A percentile compares a stretch with the other conserved stretches of the same genome.
phyloP scores from a whole-genome alignment of 2,113 vertebrate genomes.

The Anguilla japonica region DNA sequence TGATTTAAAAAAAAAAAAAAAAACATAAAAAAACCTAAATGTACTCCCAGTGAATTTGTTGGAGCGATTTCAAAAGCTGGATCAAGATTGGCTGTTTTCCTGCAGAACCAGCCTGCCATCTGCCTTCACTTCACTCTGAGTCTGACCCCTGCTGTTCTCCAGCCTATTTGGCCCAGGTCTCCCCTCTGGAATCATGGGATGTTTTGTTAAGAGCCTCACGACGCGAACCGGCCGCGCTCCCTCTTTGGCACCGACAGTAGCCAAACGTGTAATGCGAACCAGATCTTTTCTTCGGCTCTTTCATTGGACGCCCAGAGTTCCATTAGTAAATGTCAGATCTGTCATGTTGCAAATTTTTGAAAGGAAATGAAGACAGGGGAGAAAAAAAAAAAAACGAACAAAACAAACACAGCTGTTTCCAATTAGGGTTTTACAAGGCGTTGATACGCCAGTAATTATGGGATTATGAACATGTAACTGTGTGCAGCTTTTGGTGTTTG shows the following conservation, averaged over 20 bases:
- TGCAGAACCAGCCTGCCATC: slow-evolving; percentile 12
- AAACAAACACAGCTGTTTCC: slow-evolving; percentile 63
- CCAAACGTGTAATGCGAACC: slow-evolving; percentile 47
- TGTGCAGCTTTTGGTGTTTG: slow-evolving; percentile 59
- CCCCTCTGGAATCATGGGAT: slow-evolving; percentile 41
- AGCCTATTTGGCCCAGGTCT: slow-evolving; percentile 21
- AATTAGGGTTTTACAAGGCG: slow-evolving; percentile 71
- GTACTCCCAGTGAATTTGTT: neutral
- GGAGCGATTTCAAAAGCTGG: neutral
- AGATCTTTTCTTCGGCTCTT: slow-evolving; percentile 36
- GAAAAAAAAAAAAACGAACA: slow-evolving; percentile 55
- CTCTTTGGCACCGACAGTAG: slow-evolving; percentile 32
- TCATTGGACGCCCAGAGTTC: slow-evolving; percentile 54
- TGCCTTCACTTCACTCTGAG: neutral
- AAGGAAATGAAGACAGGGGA: slow-evolving; percentile 42
- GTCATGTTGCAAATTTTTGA: slow-evolving; percentile 54
- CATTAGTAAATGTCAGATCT: slow-evolving; percentile 61
- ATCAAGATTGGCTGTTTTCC: slow-evolving; percentile 39
- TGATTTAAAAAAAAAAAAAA: slow-evolving; percentile 36
- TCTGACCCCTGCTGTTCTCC: neutral
- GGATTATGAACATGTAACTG: slow-evolving; percentile 70
- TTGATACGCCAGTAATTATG: slow-evolving; percentile 73
- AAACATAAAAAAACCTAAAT: neutral
- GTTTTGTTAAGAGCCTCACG: slow-evolving; percentile 28
- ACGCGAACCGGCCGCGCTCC: slow-evolving; percentile 1